These are phyloP conservation scores for Rhinatrema bivittatum DNA, from an alignment of 2,797 vertebrate species.

Conservation along the genomic window DNA sequence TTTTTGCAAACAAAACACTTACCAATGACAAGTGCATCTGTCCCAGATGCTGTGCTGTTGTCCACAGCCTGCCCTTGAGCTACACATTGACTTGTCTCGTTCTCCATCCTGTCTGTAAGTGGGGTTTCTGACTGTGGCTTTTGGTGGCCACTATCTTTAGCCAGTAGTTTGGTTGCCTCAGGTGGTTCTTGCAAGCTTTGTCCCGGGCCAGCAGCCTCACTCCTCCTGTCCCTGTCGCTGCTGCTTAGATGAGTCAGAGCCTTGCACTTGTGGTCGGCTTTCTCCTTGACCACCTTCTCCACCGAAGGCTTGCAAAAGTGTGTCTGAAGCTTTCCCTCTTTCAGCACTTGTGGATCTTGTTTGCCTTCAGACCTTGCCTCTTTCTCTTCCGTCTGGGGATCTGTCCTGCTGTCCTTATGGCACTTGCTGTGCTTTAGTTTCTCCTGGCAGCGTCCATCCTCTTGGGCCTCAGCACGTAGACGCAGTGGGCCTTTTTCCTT, in stretches of 20 bases:
- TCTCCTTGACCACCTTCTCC: constrained; percentile 12
- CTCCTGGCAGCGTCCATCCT: constrained; percentile 5
- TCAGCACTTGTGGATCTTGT: constrained; percentile 3
- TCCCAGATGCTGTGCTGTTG: background rate
- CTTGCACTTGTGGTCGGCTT: constrained; percentile 6
- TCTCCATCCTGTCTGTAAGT: background rate
- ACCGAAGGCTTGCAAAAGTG: constrained; percentile 3
- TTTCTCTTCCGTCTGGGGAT: constrained; percentile 13
- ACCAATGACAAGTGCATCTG: constrained; percentile 30
- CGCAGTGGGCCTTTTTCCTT: background rate
- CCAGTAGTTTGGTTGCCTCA: constrained; percentile 6
- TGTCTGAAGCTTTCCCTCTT: constrained; percentile 3
- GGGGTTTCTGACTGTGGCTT: background rate
- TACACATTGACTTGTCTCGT: too few species aligned
- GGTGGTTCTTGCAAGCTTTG: constrained; percentile 16
- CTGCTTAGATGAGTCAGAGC: background rate
- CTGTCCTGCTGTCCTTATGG: constrained; percentile 9
- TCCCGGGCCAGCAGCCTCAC: background rate
- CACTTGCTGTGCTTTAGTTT: constrained; percentile 7
- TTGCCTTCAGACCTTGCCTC: background rate
- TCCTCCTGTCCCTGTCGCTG: background rate
- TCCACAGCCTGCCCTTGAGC: background rate
- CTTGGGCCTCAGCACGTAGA: constrained; percentile 1
- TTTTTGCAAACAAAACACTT: background rate
- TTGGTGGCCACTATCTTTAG: background rate